phyloP scores from a whole-genome alignment of 2,888 invertebrate species.

The Craniophora ligustri region DNA sequence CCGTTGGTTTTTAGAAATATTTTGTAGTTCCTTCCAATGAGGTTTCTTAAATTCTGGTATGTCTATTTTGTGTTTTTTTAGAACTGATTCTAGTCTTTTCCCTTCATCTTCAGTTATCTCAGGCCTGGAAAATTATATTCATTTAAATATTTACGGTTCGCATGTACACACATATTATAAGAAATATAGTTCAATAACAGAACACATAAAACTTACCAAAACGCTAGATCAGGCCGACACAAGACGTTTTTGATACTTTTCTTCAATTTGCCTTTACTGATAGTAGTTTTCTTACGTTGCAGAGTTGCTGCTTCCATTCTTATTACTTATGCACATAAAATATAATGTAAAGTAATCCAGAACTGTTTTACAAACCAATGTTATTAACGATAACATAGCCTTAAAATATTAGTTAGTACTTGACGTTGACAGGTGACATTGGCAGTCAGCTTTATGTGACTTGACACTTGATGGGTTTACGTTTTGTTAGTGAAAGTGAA shows the following conservation, averaged over 20 bases:
- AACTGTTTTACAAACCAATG: too few relatives aligned
- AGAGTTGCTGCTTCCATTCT: constrained; percentile 71
- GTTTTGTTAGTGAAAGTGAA: too few relatives aligned
- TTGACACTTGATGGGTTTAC: too few relatives aligned
- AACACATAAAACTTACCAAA: constrained; percentile 72
- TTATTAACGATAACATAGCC: constrained; percentile 21
- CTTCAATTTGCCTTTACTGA: constrained; percentile 80
- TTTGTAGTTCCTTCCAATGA: constrained; percentile 77
- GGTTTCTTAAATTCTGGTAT: constrained; percentile 74
- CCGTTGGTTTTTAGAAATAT: constrained; percentile 75
- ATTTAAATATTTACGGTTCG: neutral
- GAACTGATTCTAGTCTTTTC: constrained; percentile 54
- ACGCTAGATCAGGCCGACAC: constrained; percentile 76
- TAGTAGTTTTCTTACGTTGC: constrained; percentile 69
- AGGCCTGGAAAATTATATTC: constrained; percentile 66
- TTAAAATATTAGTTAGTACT: too few relatives aligned
- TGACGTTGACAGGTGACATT: too few relatives aligned
- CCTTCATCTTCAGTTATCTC: constrained; percentile 63
- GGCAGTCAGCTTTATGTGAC: too few relatives aligned
- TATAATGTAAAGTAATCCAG: neutral
- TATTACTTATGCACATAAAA: neutral
- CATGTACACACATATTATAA: too few relatives aligned
- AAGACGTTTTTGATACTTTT: constrained; percentile 82
- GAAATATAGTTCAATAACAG: too few relatives aligned
- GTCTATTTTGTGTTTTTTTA: constrained; percentile 68